Percentiles rank a stretch among this genome's conserved stretches.
phyloP scores from a whole-genome alignment of 1,140 invertebrate species.

The Scylla paramamosain region DNA sequence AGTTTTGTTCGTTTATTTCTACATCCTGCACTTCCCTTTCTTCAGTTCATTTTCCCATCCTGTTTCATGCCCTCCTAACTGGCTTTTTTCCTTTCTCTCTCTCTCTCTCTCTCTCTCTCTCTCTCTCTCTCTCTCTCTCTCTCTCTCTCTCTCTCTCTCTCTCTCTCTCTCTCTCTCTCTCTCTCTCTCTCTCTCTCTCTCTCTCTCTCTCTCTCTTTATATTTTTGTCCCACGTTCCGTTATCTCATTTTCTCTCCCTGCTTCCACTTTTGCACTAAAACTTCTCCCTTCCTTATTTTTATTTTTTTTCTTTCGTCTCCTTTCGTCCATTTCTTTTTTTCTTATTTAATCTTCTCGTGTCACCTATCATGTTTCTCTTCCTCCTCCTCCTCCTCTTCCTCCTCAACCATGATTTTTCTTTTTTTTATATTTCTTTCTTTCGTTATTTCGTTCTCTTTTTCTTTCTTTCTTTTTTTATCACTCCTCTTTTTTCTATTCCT shows the following conservation, averaged over 20 bases:
- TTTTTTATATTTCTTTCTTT: neutral
- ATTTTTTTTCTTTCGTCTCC: too few species aligned
- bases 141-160: too few species aligned
- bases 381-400: neutral
- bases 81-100: too few species aligned
- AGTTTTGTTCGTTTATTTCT: neutral
- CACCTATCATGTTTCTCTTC: neutral
- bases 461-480: neutral
- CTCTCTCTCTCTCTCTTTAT: neutral
- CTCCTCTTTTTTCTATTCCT: neutral
- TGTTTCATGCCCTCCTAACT: neutral
- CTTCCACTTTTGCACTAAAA: too few species aligned
- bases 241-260: neutral
- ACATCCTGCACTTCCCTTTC: neutral
- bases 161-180: too few species aligned
- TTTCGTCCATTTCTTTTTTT: neutral
- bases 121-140: too few species aligned
- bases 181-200: neutral
- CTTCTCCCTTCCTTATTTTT: too few species aligned
- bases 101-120: too few species aligned
- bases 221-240: too few species aligned
- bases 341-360: neutral
- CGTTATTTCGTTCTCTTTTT: too few species aligned
- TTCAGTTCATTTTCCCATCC: neutral
- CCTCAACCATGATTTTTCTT: neutral